phyloP scores from a whole-genome alignment of 2,888 invertebrate genomes.

The Scaptomyza parva region DNA sequence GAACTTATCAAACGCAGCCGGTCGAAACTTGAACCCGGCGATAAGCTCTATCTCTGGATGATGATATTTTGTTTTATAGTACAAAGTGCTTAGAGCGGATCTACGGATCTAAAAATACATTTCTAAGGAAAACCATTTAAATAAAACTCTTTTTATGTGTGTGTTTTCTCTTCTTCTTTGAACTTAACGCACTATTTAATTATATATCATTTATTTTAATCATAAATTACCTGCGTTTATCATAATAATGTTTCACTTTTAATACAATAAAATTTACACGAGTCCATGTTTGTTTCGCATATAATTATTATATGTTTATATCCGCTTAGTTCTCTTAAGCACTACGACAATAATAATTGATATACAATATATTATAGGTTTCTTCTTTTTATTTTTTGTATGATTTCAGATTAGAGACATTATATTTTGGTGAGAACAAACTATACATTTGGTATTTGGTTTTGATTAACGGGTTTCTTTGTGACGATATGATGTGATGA shows the following conservation, averaged over 20 bases:
- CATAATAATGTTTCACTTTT: constrained; percentile 70
- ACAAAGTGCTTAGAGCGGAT: constrained; percentile 33
- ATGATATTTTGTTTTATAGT: constrained; percentile 29
- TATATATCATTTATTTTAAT: constrained; percentile 72
- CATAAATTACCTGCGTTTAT: constrained; percentile 72
- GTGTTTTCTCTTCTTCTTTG: constrained; percentile 65
- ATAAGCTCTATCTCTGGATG: constrained; percentile 48
- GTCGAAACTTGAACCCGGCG: constrained; percentile 52
- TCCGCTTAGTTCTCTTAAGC: constrained; percentile 50
- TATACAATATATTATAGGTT: constrained; percentile 66
- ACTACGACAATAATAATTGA: constrained; percentile 79
- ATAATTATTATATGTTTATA: constrained; percentile 25
- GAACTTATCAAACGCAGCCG: constrained; percentile 28
- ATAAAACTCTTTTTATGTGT: constrained; percentile 34
- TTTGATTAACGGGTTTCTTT: constrained; percentile 31
- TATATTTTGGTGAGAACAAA: constrained; percentile 23
- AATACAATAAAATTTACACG: constrained; percentile 77
- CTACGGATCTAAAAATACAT: background rate
- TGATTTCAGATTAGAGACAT: constrained; percentile 29
- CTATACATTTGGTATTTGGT: constrained; percentile 40
- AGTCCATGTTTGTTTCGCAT: constrained; percentile 51
- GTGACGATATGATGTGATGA: constrained; percentile 38
- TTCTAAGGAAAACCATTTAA: constrained; percentile 3
- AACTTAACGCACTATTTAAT: constrained; percentile 79
- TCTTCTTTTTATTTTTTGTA: no score